These are phyloP conservation scores for Pedicia rivosa DNA, from an alignment of 2,888 invertebrate species.

Conservation along the genomic window DNA sequence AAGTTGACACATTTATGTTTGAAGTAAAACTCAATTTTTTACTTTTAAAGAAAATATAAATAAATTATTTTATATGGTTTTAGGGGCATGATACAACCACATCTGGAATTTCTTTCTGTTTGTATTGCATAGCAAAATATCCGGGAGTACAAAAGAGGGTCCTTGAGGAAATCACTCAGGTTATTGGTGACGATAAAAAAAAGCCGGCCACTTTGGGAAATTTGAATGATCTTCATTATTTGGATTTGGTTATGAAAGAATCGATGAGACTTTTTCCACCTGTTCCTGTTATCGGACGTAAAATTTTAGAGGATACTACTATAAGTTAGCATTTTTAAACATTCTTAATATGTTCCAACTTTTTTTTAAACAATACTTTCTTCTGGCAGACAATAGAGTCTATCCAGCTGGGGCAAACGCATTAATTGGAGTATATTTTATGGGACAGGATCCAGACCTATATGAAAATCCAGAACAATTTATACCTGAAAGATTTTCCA, in stretches of 20 bases:
- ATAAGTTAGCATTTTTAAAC: constrained; percentile 31
- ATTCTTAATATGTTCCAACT: not conserved
- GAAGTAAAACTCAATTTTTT: constrained; percentile 21
- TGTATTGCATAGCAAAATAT: constrained; percentile 20
- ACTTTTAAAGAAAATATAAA: too few species aligned
- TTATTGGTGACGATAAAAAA: constrained; percentile 17
- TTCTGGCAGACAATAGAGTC: constrained; percentile 15
- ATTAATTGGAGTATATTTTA: constrained; percentile 22
- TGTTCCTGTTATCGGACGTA: constrained; percentile 43
- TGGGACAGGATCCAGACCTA: constrained; percentile 20
- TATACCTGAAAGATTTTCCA: constrained; percentile 28
- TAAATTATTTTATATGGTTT: not conserved
- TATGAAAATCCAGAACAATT: constrained; percentile 23
- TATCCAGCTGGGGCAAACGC: constrained; percentile 23
- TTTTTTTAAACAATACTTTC: not conserved
- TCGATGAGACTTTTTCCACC: constrained; percentile 45
- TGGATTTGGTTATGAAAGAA: constrained; percentile 51
- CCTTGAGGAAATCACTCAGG: constrained; percentile 17
- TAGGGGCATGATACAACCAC: constrained; percentile 26
- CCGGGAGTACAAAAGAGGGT: constrained; percentile 20
- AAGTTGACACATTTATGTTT: constrained; percentile 59
- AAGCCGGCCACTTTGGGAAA: constrained; percentile 13
- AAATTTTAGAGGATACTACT: constrained; percentile 33
- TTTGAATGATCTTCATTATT: constrained; percentile 20
- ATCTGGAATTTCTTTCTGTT: constrained; percentile 19